phyloP scores from a whole-genome alignment of 2,888 invertebrate species.

The Hypolimnas misippus region DNA sequence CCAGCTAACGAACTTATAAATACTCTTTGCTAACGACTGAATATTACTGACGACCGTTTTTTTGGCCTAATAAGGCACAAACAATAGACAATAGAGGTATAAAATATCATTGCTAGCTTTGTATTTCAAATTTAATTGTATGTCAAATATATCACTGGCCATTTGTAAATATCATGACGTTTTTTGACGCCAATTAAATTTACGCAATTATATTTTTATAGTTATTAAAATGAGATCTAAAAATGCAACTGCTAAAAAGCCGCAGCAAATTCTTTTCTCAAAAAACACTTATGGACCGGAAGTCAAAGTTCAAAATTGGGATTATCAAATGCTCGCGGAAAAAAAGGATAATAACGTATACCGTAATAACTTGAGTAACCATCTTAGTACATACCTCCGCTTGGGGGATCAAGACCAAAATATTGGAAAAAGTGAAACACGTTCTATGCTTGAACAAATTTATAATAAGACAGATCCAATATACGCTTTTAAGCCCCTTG shows the following conservation, averaged over 20 bases:
- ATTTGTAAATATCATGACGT: too few species aligned
- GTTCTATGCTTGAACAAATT: constrained; percentile 74
- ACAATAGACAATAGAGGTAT: too few species aligned
- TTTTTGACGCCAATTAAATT: background rate
- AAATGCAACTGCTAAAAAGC: constrained; percentile 69
- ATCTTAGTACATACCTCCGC: constrained; percentile 75
- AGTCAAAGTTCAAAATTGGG: constrained; percentile 78
- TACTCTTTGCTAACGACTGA: too few species aligned
- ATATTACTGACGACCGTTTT: too few species aligned
- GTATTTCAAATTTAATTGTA: too few species aligned
- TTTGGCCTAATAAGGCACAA: too few species aligned
- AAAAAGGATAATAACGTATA: constrained; percentile 80
- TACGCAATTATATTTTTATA: background rate
- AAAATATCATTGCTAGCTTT: too few species aligned
- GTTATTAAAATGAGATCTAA: constrained; percentile 59
- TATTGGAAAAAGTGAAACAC: constrained; percentile 71
- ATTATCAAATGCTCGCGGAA: constrained; percentile 64
- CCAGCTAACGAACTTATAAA: too few species aligned
- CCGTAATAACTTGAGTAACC: constrained; percentile 71
- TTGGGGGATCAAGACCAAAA: constrained; percentile 71
- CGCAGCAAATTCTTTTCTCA: constrained; percentile 74
- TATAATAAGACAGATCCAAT: constrained; percentile 68
- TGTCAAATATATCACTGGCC: too few species aligned
- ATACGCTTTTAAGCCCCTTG: constrained; percentile 73
- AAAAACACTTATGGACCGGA: constrained; percentile 68